These are phyloP conservation scores for Sycobia sp. DNA, from an alignment of 1,140 invertebrate species.

Conservation along the genomic window DNA sequence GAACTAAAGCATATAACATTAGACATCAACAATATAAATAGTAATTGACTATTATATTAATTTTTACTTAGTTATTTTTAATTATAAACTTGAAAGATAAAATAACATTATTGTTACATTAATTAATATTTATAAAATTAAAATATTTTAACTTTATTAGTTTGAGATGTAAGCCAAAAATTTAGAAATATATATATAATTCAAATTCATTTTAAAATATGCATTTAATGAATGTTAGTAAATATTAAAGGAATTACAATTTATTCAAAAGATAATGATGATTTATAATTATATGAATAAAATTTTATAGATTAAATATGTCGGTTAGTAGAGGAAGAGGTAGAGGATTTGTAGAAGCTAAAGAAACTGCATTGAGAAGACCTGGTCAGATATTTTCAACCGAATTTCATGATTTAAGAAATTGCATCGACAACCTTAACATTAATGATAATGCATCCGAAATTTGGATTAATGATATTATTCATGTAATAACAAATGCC, in stretches of 20 bases:
- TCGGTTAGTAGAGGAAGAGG: slow-evolving; percentile 29
- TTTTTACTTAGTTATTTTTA: too few relatives aligned
- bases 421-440: slow-evolving; percentile 17
- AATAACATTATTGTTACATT: too few relatives aligned
- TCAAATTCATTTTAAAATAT: neutral
- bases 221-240: neutral
- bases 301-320: slow-evolving; percentile 26
- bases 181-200: neutral
- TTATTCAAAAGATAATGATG: too few relatives aligned
- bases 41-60: too few relatives aligned
- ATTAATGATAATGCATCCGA: neutral
- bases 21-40: too few relatives aligned
- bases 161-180: too few relatives aligned
- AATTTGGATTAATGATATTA: slow-evolving; percentile 18
- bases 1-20: too few relatives aligned
- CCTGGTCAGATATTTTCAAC: slow-evolving; percentile 16
- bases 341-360: slow-evolving; percentile 29
- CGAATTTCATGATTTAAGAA: slow-evolving; percentile 16
- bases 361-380: slow-evolving; percentile 19
- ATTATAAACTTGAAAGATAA: too few relatives aligned
- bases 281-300: too few relatives aligned
- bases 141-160: too few relatives aligned
- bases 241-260: neutral
- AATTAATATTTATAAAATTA: too few relatives aligned
- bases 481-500: slow-evolving; percentile 4